Evolutionary conservation across 2,113 vertebrate species (phyloP).

Genomic region (Ammodramus savannarum): DNA sequence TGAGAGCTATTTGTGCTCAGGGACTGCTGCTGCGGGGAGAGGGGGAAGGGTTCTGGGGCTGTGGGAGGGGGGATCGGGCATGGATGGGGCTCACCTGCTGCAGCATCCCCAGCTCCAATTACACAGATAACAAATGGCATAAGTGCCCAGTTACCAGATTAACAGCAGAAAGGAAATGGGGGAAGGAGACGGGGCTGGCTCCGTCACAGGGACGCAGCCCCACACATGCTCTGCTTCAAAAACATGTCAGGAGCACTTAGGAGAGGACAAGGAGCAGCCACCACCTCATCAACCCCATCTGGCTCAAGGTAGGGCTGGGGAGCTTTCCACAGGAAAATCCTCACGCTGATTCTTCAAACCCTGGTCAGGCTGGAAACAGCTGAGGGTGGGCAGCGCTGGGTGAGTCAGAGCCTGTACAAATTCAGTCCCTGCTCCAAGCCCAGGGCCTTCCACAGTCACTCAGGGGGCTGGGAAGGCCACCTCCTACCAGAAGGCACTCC

Average conservation of each 20-base stretch:
- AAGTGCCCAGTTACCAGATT: slow-evolving; percentile 64
- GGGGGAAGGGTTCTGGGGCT: neutral
- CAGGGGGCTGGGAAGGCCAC: neutral
- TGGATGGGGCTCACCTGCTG: slow-evolving; percentile 54
- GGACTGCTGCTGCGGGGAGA: neutral
- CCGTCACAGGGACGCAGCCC: neutral
- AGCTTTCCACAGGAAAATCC: neutral
- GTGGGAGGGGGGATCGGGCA: neutral
- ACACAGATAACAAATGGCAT: slow-evolving; percentile 45
- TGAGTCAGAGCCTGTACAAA: fast-evolving
- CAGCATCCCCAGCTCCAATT: slow-evolving; percentile 55
- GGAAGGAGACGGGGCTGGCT: slow-evolving; percentile 23
- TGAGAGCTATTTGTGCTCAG: neutral
- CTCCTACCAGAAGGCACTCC: too few species aligned
- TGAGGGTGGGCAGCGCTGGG: fast-evolving
- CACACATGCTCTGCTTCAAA: neutral
- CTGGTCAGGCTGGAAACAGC: neutral
- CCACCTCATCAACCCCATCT: neutral
- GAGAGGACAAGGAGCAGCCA: slow-evolving; percentile 37
- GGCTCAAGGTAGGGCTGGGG: neutral
- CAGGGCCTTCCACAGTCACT: neutral
- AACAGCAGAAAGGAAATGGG: slow-evolving; percentile 6
- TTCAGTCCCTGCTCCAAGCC: neutral
- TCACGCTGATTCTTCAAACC: neutral
- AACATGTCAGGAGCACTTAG: slow-evolving; percentile 24